phyloP scores from a whole-genome alignment of 2,113 vertebrate genomes.

The Leucopsar rothschildi region DNA sequence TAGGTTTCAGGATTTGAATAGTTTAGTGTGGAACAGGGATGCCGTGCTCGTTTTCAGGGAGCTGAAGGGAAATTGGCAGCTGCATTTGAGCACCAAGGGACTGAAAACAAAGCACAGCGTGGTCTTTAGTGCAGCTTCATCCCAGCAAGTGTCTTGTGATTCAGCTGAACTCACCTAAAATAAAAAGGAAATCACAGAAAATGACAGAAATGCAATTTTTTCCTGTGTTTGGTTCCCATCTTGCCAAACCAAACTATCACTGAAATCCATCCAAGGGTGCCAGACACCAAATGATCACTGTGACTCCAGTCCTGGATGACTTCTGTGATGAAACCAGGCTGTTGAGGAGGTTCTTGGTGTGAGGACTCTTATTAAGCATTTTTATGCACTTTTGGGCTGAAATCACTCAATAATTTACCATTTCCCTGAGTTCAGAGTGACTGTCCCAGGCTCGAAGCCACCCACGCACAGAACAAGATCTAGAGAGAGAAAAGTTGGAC shows the following conservation, averaged over 20 bases:
- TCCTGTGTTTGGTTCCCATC: background rate
- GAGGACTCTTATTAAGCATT: background rate
- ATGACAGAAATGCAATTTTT: background rate
- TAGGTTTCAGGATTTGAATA: background rate
- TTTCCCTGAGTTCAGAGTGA: background rate
- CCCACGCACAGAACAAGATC: background rate
- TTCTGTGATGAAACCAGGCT: fast-evolving
- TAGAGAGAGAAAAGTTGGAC: background rate
- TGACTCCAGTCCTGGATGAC: background rate
- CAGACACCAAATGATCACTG: background rate
- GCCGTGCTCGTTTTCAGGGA: fast-evolving
- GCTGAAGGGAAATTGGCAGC: background rate
- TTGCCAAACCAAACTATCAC: background rate
- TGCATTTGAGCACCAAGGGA: background rate
- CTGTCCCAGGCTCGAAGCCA: background rate
- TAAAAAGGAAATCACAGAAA: background rate
- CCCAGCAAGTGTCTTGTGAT: background rate
- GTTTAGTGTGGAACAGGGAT: background rate
- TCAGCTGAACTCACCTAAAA: background rate
- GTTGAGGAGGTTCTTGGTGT: background rate
- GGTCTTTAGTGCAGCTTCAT: background rate
- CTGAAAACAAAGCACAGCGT: background rate
- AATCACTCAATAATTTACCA: background rate
- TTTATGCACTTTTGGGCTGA: background rate
- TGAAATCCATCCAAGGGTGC: background rate